phyloP scores from a whole-genome alignment of 2,797 vertebrate genomes.

The Fistularia commersonii region DNA sequence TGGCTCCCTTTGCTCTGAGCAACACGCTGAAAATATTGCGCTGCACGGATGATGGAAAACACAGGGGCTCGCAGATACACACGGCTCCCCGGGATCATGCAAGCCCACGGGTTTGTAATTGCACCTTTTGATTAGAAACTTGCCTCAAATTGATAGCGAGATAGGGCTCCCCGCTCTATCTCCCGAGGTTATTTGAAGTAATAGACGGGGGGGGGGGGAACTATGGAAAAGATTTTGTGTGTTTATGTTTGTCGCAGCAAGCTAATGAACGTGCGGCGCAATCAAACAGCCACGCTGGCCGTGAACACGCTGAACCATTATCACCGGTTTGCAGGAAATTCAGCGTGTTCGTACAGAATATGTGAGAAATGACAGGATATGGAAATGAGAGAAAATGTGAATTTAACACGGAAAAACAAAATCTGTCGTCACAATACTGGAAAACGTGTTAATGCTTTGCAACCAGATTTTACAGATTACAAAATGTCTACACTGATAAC shows the following conservation, averaged over 20 bases:
- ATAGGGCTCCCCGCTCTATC: not conserved
- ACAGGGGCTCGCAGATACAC: conserved; percentile 5
- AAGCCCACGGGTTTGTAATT: conserved; percentile 19
- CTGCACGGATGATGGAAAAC: conserved; percentile 24
- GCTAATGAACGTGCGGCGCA: conserved; percentile 20
- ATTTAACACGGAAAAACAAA: too few species aligned
- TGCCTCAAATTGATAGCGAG: conserved; percentile 4
- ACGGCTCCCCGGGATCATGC: not conserved
- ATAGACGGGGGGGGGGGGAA: not conserved
- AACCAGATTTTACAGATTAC: too few species aligned
- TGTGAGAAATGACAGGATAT: too few species aligned
- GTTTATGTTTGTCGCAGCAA: not conserved
- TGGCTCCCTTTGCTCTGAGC: conserved; percentile 23
- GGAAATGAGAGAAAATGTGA: too few species aligned
- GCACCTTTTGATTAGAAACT: conserved; percentile 32
- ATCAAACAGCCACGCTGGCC: conserved; percentile 13
- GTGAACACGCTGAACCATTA: not conserved
- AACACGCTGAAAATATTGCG: conserved; percentile 36
- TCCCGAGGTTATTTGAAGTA: not conserved
- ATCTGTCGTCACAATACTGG: too few species aligned
- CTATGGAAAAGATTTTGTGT: not conserved
- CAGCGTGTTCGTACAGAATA: not conserved
- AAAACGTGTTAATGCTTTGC: too few species aligned
- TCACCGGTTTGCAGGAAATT: not conserved
- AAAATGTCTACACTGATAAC: too few species aligned